These are phyloP conservation scores for Aphidius ervi DNA, from an alignment of 1,140 invertebrate genomes.

Conservation along the genomic window DNA sequence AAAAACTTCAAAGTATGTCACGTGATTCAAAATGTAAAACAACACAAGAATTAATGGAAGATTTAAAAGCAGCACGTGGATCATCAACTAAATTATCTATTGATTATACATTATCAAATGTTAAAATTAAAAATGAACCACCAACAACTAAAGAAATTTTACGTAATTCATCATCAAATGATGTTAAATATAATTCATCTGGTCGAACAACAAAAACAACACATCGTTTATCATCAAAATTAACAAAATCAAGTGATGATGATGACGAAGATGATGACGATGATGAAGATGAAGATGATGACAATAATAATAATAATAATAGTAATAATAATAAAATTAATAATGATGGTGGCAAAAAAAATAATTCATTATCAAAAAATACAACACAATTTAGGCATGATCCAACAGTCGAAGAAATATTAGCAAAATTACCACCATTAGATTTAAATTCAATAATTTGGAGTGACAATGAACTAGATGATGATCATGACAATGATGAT, in stretches of 20 bases:
- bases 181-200: slow-evolving; percentile 28
- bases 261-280: slow-evolving; percentile 10
- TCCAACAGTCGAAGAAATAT: slow-evolving; percentile 56
- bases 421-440: slow-evolving; percentile 61
- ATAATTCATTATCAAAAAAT: no score
- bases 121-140: slow-evolving; percentile 33
- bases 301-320: slow-evolving; percentile 13
- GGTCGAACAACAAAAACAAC: neutral
- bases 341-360: no score
- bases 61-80: slow-evolving; percentile 67
- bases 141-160: slow-evolving; percentile 43
- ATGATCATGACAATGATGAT: slow-evolving; percentile 29
- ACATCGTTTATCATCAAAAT: neutral
- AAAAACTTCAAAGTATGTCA: slow-evolving; percentile 61
- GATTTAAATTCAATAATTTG: slow-evolving; percentile 57
- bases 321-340: no score
- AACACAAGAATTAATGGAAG: slow-evolving; percentile 75
- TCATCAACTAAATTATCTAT: slow-evolving; percentile 33
- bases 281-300: slow-evolving; percentile 18
- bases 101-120: slow-evolving; percentile 29
- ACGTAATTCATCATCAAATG: slow-evolving; percentile 31
- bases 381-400: slow-evolving; percentile 11
- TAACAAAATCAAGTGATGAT: slow-evolving; percentile 5
- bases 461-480: slow-evolving; percentile 42
- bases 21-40: slow-evolving; percentile 76